Percentiles rank a stretch among this genome's conserved stretches.
These are phyloP conservation scores for Lasioglossum vierecki DNA, from an alignment of 2,888 invertebrate genomes.

Conservation along the genomic window DNA sequence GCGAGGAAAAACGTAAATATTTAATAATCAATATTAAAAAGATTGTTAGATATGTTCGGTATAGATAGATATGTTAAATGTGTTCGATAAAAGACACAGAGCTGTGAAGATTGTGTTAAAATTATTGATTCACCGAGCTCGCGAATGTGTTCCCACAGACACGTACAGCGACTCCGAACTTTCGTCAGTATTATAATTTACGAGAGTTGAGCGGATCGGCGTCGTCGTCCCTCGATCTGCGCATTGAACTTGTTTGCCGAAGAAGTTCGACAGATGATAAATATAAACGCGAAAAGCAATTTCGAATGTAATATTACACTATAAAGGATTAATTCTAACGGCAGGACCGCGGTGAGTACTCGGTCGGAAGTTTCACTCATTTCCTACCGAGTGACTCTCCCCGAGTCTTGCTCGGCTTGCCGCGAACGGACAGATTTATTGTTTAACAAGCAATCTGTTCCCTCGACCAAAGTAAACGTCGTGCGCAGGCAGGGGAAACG, in stretches of 20 bases:
- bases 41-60: no score
- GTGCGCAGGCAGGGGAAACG: neutral
- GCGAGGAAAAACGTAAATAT: no score
- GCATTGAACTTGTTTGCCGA: neutral
- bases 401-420: neutral
- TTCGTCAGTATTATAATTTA: neutral
- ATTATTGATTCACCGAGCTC: no score
- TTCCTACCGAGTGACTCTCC: neutral
- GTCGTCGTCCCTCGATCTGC: neutral
- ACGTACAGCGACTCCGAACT: neutral
- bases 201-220: neutral
- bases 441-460: conserved; percentile 28
- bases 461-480: conserved; percentile 15
- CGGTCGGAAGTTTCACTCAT: neutral
- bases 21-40: no score
- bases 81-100: no score
- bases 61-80: no score
- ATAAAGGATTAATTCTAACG: neutral
- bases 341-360: neutral
- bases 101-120: no score
- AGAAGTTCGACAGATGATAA: neutral
- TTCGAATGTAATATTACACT: neutral
- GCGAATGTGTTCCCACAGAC: no score
- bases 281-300: neutral
- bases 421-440: conserved; percentile 6